Base-by-base conservation (phyloP, 2,797 vertebrate genomes). In the Sebastolobus altivelis region DNA sequence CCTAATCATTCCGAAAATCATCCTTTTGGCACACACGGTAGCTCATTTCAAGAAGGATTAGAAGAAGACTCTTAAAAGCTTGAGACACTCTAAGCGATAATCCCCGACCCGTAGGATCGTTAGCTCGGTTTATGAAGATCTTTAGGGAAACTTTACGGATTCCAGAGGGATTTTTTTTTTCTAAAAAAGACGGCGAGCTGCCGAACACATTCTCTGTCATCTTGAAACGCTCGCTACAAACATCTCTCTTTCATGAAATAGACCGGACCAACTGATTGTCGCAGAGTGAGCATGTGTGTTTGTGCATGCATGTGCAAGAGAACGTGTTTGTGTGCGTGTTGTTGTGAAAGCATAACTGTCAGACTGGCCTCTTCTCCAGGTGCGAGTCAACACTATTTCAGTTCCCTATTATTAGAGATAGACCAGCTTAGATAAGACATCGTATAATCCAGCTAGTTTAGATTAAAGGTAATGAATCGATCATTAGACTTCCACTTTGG, bases 191-290 rank as follows among this genome's bases (percentile, higher is more conserved):
- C 22, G 1, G 37, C 8, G 66, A 85, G 84, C 89, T 89, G 87
- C 87, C 89, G 65, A 87, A 77, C 74, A 84, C 25, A 33, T 82
- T 67, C 38, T 83, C 66, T 84, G 25, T 80, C 46, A 79, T 72
- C 79, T 83, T 77, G 43, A 73, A 87, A 87, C 62, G 71, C 86
- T 85, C 71, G 55, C 60, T 55, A 77, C 91, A 84, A 89, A 89
- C 87, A 68, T 89, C 77, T 82, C 71, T 86, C 81, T 79, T 77
- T 80, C 79, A 55, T 52, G 59, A 91, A 67, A 66, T 46, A 60
- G 87, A 87, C 89, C 52, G 87, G 89, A 93, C 91, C 92, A 83
- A 87, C 73, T 88, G 93, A 92, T 94, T 92, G 92, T 94, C 67
- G 72, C 82, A 79, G 72, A 67, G 88, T 62, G 81, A 81, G 80